These are phyloP conservation scores for Ceyx cyanopectus DNA, from an alignment of 2,113 vertebrate species.

Conservation along the genomic window DNA sequence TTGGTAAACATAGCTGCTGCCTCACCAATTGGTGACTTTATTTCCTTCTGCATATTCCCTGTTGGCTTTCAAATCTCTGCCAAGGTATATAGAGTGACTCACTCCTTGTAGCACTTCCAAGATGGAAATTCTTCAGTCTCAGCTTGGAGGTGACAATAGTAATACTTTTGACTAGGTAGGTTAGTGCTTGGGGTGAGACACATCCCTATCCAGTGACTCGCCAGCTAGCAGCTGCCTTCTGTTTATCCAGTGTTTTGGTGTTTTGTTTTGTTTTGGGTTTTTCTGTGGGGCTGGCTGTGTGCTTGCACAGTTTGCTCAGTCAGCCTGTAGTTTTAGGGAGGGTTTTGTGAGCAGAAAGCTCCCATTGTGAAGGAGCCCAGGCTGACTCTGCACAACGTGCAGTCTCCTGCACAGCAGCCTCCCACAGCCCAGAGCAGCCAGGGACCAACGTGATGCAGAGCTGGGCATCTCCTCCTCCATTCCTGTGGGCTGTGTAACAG, in stretches of 20 bases:
- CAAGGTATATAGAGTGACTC: slow-evolving; percentile 62
- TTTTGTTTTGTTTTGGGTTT: neutral
- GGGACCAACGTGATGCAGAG: slow-evolving; percentile 7
- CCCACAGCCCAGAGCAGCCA: slow-evolving; percentile 27
- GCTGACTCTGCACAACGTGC: slow-evolving; percentile 43
- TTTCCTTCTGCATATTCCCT: slow-evolving; percentile 59
- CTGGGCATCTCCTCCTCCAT: slow-evolving; percentile 33
- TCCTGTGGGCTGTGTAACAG: slow-evolving; percentile 40
- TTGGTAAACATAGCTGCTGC: slow-evolving; percentile 41
- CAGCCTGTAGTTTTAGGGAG: neutral
- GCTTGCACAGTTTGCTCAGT: neutral
- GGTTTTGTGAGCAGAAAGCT: slow-evolving; percentile 32
- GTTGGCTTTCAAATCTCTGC: slow-evolving; percentile 31
- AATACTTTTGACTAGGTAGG: neutral
- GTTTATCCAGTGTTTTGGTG: neutral
- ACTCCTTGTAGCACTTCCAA: slow-evolving; percentile 41
- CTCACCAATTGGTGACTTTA: slow-evolving; percentile 44
- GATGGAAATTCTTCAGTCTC: slow-evolving; percentile 1
- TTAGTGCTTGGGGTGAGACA: neutral
- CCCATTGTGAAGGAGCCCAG: neutral
- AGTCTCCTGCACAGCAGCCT: slow-evolving; percentile 45
- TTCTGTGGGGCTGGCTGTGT: neutral
- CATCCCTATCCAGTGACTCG: neutral
- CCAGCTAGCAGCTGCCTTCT: neutral
- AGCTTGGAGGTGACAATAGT: slow-evolving; percentile 21